Conservation (phyloP, 2,113 vertebrate species). For the Lepus americanus region DNA sequence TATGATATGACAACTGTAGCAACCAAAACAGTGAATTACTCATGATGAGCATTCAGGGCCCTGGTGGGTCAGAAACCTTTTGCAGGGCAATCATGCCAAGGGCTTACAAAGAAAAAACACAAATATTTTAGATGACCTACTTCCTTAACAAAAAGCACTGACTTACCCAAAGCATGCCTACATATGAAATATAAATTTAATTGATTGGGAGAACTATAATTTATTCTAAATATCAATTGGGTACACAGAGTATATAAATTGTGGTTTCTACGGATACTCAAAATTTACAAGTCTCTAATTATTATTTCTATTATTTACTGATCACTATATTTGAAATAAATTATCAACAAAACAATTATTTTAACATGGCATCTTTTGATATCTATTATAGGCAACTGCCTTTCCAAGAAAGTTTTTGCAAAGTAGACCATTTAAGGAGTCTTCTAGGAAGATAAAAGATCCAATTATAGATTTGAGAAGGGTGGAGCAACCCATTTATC, state of each 20-base stretch:
- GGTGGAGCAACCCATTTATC: background rate
- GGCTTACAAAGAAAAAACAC: background rate
- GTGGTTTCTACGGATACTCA: background rate
- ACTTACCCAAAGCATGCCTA: slow-evolving; percentile 22
- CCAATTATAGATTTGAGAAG: background rate
- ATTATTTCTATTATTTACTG: background rate
- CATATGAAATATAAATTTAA: background rate
- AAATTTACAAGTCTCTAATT: slow-evolving; percentile 16
- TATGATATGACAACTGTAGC: slow-evolving; percentile 49
- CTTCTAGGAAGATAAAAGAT: background rate
- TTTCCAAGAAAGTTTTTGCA: slow-evolving; percentile 40
- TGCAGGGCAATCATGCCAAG: slow-evolving; percentile 63
- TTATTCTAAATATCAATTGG: slow-evolving; percentile 27
- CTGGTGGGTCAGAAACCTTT: slow-evolving; percentile 48
- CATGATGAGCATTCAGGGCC: slow-evolving; percentile 39
- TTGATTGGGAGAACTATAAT: background rate
- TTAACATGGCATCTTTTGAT: background rate
- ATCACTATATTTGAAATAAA: slow-evolving; percentile 29
- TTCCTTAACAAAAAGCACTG: slow-evolving; percentile 8
- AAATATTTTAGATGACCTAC: background rate
- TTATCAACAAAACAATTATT: background rate
- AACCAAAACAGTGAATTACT: slow-evolving; percentile 71
- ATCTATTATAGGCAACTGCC: background rate
- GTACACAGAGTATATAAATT: background rate
- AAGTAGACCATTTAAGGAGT: background rate